phyloP scores from a whole-genome alignment of 92 coral and sea anemone genomes.

The Zoanthus gigantus region DNA sequence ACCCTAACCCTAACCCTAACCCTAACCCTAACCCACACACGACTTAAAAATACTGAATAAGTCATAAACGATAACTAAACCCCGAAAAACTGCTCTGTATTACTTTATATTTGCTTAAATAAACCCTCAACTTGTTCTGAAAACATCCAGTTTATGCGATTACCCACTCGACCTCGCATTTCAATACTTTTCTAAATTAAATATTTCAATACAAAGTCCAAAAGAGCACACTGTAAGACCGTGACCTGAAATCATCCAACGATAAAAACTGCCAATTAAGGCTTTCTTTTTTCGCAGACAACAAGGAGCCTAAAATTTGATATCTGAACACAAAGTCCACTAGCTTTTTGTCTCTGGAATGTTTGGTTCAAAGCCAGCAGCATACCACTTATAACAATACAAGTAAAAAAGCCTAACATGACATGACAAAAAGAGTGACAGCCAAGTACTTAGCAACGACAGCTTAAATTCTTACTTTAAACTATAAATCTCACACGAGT shows the following conservation, averaged over 20 bases:
- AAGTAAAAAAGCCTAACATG: background rate
- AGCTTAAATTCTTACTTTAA: background rate
- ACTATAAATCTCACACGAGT: background rate
- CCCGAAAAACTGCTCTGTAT: too few species aligned
- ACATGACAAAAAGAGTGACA: background rate
- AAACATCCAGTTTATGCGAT: too few species aligned
- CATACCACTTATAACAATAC: background rate
- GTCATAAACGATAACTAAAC: too few species aligned
- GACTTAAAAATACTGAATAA: too few species aligned
- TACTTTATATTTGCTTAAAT: too few species aligned
- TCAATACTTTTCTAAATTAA: too few species aligned
- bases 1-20: too few species aligned
- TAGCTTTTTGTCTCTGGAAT: background rate
- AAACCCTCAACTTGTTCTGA: too few species aligned
- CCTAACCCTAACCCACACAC: too few species aligned
- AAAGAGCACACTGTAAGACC: background rate
- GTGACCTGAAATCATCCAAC: background rate
- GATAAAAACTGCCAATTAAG: background rate
- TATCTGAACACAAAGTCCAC: conserved; percentile 15
- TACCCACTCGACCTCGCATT: too few species aligned
- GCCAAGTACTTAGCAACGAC: background rate
- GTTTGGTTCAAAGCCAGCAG: conserved; percentile 13
- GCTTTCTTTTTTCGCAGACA: background rate
- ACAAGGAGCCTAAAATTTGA: conserved; percentile 5
- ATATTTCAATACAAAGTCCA: background rate